Percentiles rank a stretch among this genome's conserved stretches.
These are phyloP conservation scores for Melanotaenia nigrans DNA, from an alignment of 2,797 vertebrate species.

Conservation along the genomic window DNA sequence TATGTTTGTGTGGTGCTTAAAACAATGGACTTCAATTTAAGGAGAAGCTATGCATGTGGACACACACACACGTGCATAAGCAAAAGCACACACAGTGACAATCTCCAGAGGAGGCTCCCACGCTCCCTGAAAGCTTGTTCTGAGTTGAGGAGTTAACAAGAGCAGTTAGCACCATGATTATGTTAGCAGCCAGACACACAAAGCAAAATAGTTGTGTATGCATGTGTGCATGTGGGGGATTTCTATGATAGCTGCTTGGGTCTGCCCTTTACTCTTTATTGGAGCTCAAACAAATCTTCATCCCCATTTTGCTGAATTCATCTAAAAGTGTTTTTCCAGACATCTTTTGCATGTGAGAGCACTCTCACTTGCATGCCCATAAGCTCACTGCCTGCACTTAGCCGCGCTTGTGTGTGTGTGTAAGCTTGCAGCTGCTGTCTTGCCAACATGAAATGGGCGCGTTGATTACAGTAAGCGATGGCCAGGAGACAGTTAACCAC, in stretches of 20 bases:
- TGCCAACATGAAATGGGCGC: slow-evolving; percentile 63
- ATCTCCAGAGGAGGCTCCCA: slow-evolving; percentile 77
- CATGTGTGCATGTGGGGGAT: slow-evolving; percentile 50
- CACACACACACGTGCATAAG: not conserved
- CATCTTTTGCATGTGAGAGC: slow-evolving; percentile 13
- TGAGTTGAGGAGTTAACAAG: slow-evolving; percentile 78
- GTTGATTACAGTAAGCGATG: slow-evolving; percentile 67
- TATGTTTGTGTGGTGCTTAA: slow-evolving; percentile 29
- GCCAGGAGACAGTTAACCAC: slow-evolving; percentile 72
- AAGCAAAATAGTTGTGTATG: slow-evolving; percentile 52
- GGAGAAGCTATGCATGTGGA: slow-evolving; percentile 20
- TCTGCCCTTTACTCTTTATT: slow-evolving; percentile 41
- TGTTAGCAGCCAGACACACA: slow-evolving; percentile 75
- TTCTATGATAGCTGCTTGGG: slow-evolving; percentile 63
- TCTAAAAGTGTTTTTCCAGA: slow-evolving; percentile 29
- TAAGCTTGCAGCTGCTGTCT: slow-evolving; percentile 43
- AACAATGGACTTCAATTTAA: slow-evolving; percentile 66
- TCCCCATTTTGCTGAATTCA: slow-evolving; percentile 57
- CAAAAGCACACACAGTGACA: slow-evolving; percentile 39
- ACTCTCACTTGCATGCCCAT: slow-evolving; percentile 26
- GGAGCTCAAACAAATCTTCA: slow-evolving; percentile 63
- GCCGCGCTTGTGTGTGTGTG: slow-evolving; percentile 38
- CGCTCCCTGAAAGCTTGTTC: slow-evolving; percentile 77
- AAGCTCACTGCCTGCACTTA: slow-evolving; percentile 56
- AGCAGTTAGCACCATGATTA: slow-evolving; percentile 77